Conservation (phyloP, 2,113 vertebrate species). For the Megaceryle maxima region DNA sequence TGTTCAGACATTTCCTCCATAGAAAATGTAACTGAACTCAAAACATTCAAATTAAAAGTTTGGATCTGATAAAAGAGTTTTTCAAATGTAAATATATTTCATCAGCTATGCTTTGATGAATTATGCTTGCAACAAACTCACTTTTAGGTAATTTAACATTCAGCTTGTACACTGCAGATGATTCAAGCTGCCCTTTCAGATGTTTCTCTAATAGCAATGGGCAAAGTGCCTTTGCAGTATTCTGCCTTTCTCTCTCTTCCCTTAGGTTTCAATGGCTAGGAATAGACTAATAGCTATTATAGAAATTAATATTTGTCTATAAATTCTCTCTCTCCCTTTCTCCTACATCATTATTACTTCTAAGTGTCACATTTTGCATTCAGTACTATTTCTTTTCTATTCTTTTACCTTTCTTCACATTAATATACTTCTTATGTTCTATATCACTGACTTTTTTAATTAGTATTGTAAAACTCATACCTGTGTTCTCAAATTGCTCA, state of each 20-base stretch:
- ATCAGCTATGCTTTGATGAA: not conserved
- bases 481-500: not conserved
- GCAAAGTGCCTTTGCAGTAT: not conserved
- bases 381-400: not conserved
- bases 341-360: not conserved
- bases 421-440: not conserved
- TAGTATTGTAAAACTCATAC: not conserved
- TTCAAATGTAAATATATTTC: not conserved
- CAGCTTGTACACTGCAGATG: not conserved
- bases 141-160: constrained; percentile 7
- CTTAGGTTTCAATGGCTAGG: not conserved
- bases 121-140: not conserved
- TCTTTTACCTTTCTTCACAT: not conserved
- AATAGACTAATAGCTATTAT: not conserved
- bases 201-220: not conserved
- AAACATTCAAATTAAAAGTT: not conserved
- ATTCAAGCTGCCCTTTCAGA: not conserved
- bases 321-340: not conserved
- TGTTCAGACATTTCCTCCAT: not conserved
- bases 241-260: not conserved
- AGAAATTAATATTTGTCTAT: not conserved
- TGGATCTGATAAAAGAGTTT: not conserved
- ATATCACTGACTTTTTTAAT: not conserved
- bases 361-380: not conserved
- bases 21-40: not conserved